Evolutionary conservation across 2,888 invertebrate species (phyloP), one percentile per base, ranked within the genome.

Genomic region (Cyrtodaria siliqua): DNA sequence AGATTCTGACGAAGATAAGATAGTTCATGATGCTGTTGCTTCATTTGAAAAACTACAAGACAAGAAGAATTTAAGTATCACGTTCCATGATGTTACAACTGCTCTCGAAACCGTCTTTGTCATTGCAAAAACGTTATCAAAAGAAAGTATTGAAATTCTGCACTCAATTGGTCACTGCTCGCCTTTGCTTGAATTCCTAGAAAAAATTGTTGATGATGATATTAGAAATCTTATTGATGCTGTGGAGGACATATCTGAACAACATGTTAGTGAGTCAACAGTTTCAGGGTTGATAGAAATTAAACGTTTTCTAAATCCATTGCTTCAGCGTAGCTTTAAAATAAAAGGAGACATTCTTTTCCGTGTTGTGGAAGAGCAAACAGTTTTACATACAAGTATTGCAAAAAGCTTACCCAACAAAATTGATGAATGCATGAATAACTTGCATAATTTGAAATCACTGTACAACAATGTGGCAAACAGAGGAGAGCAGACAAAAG

Each of bases 211-310:
- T 16, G 76, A 81, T 16, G 86, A 86, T 49, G 86, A 86, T 50
- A 73, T 86, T 6, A 67, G 84, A 29, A 84, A 84, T 59, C 66
- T 85, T 0, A 86, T 86, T 40, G 86, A 86, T 73, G 84, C 86
- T 12, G 85, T 84, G 0, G 86, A 86, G 53, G 85, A 86, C 53
- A 83, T 85, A 60, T 84, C 86, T 12, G 85, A 86, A 26, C 82
- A 84, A 44, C 83, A 75, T 61, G 83, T 86, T 1, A 64, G 66
- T 33, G 86, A 83, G 44, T 81, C 82, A 8, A 83, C 86, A 18
- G 85, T 86, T 0, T 86, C 86, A 0, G 79, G 69, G 18, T 67
- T 86, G 6, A 83, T 86, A 23, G 82, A 82, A 52, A 78, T 84
- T 0, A 80, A 84, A 56, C 44, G 77, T n/a, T 84, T 80, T 55